Base-by-base conservation (phyloP, 2,113 vertebrate genomes). In the Charadrius vociferus region DNA sequence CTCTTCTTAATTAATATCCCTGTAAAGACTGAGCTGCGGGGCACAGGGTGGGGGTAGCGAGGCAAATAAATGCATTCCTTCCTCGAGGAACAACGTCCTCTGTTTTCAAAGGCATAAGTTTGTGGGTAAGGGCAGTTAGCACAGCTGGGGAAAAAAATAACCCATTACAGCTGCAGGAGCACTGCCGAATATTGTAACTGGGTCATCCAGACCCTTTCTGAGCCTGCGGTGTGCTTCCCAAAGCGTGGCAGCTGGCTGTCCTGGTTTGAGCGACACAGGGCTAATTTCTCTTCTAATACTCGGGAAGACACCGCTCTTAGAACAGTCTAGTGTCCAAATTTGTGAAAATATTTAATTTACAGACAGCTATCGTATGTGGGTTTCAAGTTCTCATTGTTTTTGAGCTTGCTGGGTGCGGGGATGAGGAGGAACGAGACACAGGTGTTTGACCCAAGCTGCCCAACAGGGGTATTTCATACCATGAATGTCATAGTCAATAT, bases 101-200 rank as follows among this genome's bases (percentile, higher is more conserved):
- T 36, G 1, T 58, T 66, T 58, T 37, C 45, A 45, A 53, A 74
- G 67, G 22, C 30, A 1, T 24, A 20, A 32, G 27, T 52, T 50
- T 14, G 17, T 52, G 20, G 36, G 18, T 79, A 23, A 89, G 36
- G 22, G 20, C 43, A 50, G 22, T 41, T 50, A 41, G n/a, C 21
- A 10, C 18, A 73, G 32, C 21, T 50, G 67, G 20, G 5, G 11
- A 55, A 6, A 21, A 56, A 36, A 55, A 37, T 6, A 53, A 71
- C 37, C 7, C 26, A 9, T 39, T 71, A 63, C 6, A 71, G 56
- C 58, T 65, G 58, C 8, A 56, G 39, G 10, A 56, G 41, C n/a
- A n/a, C 7, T 20, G n/a, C 24, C 2, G 1, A n/a, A 29, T n/a
- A n/a, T 63, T 39, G n/a, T 34, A 47, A 19, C 14, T 2, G 2